Base-by-base conservation (phyloP, 2,797 vertebrate species). In the Graptemys geographica region DNA sequence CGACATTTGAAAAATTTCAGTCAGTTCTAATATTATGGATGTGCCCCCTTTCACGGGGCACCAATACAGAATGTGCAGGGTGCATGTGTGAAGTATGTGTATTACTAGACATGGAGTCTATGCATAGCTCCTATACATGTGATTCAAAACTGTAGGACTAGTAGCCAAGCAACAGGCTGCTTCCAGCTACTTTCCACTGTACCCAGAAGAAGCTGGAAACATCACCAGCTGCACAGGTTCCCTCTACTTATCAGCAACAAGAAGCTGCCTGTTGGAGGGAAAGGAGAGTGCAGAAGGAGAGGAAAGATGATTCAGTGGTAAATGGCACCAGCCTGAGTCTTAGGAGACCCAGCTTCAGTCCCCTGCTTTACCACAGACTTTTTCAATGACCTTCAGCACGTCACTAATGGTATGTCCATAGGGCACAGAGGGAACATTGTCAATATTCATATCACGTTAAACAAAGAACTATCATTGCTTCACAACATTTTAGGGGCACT, bases 401-500 rank as follows among this genome's bases (percentile, higher is more conserved):
- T 85, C 25, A 59, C 16, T n/a, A 65, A n/a, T 16, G 16, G 33
- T 65, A 65, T n/a, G 62, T 49, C 87, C 21, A 1, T 27, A 5
- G 37, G 51, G 62, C 0, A 0, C 85, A 84, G 82, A 8, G 11
- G 53, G 52, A 82, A n/a, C 18, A 15, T 91, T 92, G 92, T 82
- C 41, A 49, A 84, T 1, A 1, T 82, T 92, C 37, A 44, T 59
- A 83, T 69, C 86, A 28, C 21, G 11, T 79, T 37, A 53, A 9
- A 53, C 18, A n/a, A 65, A 92, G 80, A 84, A 78, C 59, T 86
- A 86, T 59, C 79, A 62, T 56, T 92, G 81, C 81, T 94, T 93
- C 89, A 55, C 52, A 91, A 83, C 23, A 79, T 94, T 95, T 95
- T 93, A 92, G 90, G 91, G 79, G 19, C 89, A 95, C 16, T 69